These are phyloP conservation scores for Gadopsis bispinosus DNA, from an alignment of 2,797 vertebrate species.

Conservation along the genomic window DNA sequence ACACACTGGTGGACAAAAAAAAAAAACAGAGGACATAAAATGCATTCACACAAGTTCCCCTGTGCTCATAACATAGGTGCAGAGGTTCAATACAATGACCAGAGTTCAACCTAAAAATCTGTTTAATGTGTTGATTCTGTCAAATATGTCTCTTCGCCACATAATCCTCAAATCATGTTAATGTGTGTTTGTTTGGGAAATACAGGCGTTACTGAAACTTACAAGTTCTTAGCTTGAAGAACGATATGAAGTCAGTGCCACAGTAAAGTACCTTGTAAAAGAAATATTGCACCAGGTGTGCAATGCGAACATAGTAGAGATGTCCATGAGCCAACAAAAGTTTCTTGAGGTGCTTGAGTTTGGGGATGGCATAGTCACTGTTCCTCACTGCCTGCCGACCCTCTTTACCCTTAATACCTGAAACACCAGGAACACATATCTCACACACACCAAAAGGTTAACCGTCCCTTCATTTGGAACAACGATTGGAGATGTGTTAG, in stretches of 20 bases:
- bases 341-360: conserved; percentile 96
- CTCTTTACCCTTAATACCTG: conserved; percentile 98
- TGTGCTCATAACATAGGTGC: neutral
- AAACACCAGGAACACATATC: conserved; percentile 28
- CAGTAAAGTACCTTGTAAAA: conserved; percentile 93
- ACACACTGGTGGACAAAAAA: conserved; percentile 21
- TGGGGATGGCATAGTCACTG: conserved; percentile 98
- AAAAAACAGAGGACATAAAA: conserved; percentile 26
- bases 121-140: conserved; percentile 7
- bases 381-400: conserved; percentile 97
- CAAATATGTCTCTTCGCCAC: conserved; percentile 9
- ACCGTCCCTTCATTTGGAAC: neutral
- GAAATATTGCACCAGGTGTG: conserved; percentile 99
- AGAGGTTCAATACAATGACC: neutral
- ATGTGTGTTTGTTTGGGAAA: conserved; percentile 1
- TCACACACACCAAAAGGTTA: neutral
- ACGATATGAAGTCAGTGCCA: neutral
- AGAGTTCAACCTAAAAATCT: conserved; percentile 10
- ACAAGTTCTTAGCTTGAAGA: conserved; percentile 2
- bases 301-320: conserved; percentile 98
- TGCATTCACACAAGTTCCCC: neutral
- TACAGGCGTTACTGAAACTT: conserved; percentile 18
- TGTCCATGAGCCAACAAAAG: conserved; percentile 95
- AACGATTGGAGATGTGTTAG: neutral
- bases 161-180: conserved; percentile 19